Conservation (phyloP, 1,140 invertebrate genomes). For the Musca vetustissima region DNA sequence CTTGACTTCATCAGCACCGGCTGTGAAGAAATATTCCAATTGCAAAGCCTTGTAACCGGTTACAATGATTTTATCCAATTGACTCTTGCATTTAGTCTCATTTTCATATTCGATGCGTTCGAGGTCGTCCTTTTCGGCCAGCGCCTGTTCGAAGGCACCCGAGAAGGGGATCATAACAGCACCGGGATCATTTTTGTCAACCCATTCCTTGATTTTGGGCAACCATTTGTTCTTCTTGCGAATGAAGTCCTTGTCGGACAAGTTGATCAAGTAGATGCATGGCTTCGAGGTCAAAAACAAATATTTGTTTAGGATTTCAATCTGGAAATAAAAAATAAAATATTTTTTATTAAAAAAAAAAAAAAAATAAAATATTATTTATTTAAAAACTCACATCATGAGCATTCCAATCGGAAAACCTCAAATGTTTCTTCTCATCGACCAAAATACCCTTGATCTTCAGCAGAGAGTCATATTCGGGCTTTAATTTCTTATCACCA, state of each 20-base stretch:
- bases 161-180: conserved; percentile 93
- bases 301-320: conserved; percentile 96
- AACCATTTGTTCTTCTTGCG: conserved; percentile 99
- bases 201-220: conserved; percentile 98
- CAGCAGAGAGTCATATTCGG: conserved; percentile 86
- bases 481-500: conserved; percentile 94
- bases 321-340: conserved; percentile 62
- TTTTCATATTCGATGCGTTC: conserved; percentile 62
- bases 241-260: conserved; percentile 98
- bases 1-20: conserved; percentile 96
- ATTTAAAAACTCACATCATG: conserved; percentile 76
- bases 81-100: conserved; percentile 62
- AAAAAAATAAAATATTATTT: not conserved
- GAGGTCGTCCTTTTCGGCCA: conserved; percentile 83
- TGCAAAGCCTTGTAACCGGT: conserved; percentile 96
- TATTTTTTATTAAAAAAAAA: not conserved
- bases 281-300: conserved; percentile 98
- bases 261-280: conserved; percentile 94
- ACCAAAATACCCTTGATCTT: conserved; percentile 86
- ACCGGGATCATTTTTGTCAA: conserved; percentile 95
- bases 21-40: conserved; percentile 96
- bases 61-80: conserved; percentile 95
- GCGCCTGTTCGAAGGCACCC: conserved; percentile 84
- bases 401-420: conserved; percentile 90
- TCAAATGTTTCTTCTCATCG: conserved; percentile 90